A percentile compares a stretch with the other conserved stretches of the same genome.
Evolutionary conservation across 2,113 vertebrate genomes (phyloP).

Genomic region (Formicarius rufipectus): DNA sequence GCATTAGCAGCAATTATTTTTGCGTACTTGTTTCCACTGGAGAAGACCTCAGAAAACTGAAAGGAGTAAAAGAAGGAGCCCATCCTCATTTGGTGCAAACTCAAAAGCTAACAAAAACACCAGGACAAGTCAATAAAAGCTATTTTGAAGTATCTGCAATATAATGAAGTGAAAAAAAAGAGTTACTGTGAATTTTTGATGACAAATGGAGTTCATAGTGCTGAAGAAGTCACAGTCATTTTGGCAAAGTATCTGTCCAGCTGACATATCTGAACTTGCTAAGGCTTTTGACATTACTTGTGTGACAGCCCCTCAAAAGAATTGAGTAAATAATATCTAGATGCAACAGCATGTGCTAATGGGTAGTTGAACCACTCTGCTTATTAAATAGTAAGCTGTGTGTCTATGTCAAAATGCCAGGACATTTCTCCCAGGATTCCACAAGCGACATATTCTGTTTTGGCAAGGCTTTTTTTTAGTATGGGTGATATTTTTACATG

Average conservation of each 20-base stretch:
- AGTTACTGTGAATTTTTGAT: neutral
- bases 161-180: neutral
- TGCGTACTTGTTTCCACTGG: neutral
- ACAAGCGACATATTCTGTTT: neutral
- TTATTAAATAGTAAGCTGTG: neutral
- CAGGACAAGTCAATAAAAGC: neutral
- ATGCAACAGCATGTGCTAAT: neutral
- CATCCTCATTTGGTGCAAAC: neutral
- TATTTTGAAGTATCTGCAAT: neutral
- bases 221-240: neutral
- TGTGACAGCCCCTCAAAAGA: fast-evolving
- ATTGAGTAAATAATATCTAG: neutral
- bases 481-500: neutral
- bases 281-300: neutral
- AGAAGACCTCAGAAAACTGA: neutral
- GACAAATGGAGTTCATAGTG: neutral
- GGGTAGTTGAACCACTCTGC: neutral
- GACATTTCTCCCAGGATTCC: neutral
- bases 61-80: neutral
- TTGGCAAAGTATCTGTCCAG: neutral
- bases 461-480: neutral
- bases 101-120: neutral
- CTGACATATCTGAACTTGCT: neutral
- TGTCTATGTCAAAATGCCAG: neutral
- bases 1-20: neutral